Base-by-base conservation (phyloP, 2,797 vertebrate genomes). In the Notoglanidium macrostoma region DNA sequence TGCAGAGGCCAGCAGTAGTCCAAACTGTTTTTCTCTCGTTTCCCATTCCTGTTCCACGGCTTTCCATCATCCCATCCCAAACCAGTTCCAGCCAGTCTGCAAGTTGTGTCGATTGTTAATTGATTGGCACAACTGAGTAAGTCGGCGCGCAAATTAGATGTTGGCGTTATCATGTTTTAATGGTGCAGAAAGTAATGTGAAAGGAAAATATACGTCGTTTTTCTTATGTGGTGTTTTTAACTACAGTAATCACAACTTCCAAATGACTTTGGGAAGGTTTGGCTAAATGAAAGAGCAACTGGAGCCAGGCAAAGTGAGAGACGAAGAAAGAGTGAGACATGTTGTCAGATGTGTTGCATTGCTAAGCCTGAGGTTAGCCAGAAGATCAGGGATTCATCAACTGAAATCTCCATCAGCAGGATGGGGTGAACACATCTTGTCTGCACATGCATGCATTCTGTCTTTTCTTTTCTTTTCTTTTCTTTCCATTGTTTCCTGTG, bases 371-470 rank as follows among this genome's bases (percentile, higher is more conserved):
- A 73, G 87, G 88, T 67, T 51, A 79, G 81, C 85, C 77, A 85
- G 87, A 32, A 91, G 67, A 83, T 83, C 88, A 88, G 68, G 77
- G 49, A 92, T 93, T 92, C 90, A 90, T 83, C 80, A 78, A 72
- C 84, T 87, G 49, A 8, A 87, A 83, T 87, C 86, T 89, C 84
- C 85, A 89, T 57, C 87, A 87, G 86, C 89, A 15, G 90, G 89
- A 88, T 17, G 32, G 76, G 61, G 49, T 82, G 81, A 83, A 83
- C 92, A 93, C 92, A 93, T 90, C 89, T 93, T 92, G 86, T 89
- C 84, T 87, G 88, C 91, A 94, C 92, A 90, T 93, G 91, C 77
- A 73, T 35, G 91, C 77, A 73, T 35, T 86, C 55, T 84, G 84
- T 63, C 72, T 59, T 61, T 79, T 84, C 35, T 77, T 32, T 49